Conservation (phyloP, 1,140 invertebrate species). For the Macrosteles quadrilineatus region DNA sequence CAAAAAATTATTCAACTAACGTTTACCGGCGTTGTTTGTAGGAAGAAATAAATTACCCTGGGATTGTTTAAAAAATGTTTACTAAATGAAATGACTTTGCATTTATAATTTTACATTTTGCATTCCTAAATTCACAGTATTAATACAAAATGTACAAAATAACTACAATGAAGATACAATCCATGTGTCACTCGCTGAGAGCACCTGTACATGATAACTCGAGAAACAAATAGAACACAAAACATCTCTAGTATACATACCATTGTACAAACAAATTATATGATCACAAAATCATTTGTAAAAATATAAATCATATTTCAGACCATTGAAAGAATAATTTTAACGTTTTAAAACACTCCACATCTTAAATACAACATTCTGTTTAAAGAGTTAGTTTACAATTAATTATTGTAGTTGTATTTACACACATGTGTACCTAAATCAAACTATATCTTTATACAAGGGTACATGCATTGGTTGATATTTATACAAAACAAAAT, state of each 20-base stretch:
- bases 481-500: too few relatives aligned
- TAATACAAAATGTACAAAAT: slow-evolving; percentile 17
- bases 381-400: neutral
- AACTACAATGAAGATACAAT: slow-evolving; percentile 12
- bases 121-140: slow-evolving; percentile 12
- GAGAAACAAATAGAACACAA: neutral
- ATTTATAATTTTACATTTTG: slow-evolving; percentile 15
- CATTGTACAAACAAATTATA: neutral
- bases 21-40: too few relatives aligned
- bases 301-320: neutral
- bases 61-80: slow-evolving; percentile 13
- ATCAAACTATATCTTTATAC: slow-evolving; percentile 7
- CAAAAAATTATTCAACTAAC: too few relatives aligned
- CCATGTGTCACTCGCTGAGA: neutral
- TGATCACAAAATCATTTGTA: neutral
- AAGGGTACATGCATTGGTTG: neutral
- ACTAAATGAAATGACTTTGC: slow-evolving; percentile 14
- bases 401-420: neutral
- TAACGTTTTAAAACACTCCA: slow-evolving; percentile 3
- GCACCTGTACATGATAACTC: neutral
- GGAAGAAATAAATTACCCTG: too few relatives aligned
- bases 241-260: neutral
- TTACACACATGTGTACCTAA: neutral
- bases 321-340: neutral
- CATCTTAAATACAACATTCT: slow-evolving; percentile 4